A percentile compares a stretch with the other conserved stretches of the same genome.
phyloP scores from a whole-genome alignment of 1,140 invertebrate species.

The Calycopis cecrops region DNA sequence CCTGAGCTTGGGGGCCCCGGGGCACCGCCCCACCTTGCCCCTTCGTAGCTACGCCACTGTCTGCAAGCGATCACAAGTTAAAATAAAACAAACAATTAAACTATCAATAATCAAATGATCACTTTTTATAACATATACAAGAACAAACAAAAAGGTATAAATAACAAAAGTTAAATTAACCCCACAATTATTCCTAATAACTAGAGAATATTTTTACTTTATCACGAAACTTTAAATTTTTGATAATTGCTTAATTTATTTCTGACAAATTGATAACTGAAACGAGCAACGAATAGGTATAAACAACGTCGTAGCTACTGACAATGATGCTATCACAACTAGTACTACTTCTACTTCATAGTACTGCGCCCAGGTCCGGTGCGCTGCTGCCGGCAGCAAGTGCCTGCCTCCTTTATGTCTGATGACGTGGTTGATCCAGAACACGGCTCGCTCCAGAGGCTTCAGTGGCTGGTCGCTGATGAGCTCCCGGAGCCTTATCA shows the following conservation, averaged over 20 bases:
- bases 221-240: too few relatives aligned
- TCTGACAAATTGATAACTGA: neutral
- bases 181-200: too few relatives aligned
- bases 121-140: too few relatives aligned
- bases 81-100: too few relatives aligned
- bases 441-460: neutral
- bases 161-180: too few relatives aligned
- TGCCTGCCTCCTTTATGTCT: neutral
- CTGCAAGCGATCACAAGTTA: too few relatives aligned
- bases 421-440: neutral
- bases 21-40: too few relatives aligned
- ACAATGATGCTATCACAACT: neutral
- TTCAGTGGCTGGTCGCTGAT: neutral
- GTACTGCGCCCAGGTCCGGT: neutral
- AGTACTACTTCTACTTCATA: neutral
- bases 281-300: neutral
- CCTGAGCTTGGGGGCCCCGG: too few relatives aligned
- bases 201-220: too few relatives aligned
- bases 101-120: too few relatives aligned
- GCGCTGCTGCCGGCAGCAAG: neutral
- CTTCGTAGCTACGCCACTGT: too few relatives aligned
- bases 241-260: neutral
- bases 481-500: neutral
- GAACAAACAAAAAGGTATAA: too few relatives aligned
- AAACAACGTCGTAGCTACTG: neutral